phyloP scores from a whole-genome alignment of 2,113 vertebrate genomes.

The Ariopsis seemanni region DNA sequence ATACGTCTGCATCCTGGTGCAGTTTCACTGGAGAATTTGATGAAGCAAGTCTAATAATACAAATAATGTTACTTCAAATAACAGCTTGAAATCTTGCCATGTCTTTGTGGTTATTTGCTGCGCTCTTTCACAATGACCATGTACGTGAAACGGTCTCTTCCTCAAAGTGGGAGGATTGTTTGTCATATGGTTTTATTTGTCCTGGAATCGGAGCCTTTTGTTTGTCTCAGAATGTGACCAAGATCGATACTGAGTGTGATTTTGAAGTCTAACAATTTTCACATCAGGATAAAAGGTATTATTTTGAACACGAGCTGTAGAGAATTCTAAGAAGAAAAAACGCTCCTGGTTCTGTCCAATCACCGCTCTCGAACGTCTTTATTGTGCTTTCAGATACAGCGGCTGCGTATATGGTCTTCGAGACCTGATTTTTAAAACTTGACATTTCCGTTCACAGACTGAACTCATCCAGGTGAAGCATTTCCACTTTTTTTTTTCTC shows the following conservation, averaged over 20 bases:
- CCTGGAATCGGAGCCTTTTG: neutral
- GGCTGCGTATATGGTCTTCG: neutral
- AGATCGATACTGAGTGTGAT: neutral
- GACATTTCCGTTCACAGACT: neutral
- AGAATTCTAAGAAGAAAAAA: neutral
- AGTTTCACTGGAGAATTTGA: neutral
- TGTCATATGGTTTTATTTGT: neutral
- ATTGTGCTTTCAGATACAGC: neutral
- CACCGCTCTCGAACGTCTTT: neutral
- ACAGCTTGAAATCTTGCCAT: neutral
- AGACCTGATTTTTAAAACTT: neutral
- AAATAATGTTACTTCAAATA: neutral
- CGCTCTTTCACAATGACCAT: neutral
- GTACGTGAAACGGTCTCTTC: neutral
- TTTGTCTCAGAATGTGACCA: neutral
- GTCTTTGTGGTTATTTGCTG: neutral
- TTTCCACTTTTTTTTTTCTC: neutral
- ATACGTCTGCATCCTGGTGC: neutral
- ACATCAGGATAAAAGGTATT: neutral
- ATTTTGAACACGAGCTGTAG: slow-evolving; percentile 20
- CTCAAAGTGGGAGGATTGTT: neutral
- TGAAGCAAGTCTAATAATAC: neutral
- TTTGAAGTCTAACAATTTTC: neutral
- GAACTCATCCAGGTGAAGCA: neutral
- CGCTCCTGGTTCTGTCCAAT: neutral